Percentiles rank a stretch among this genome's conserved stretches.
Evolutionary conservation across 2,888 invertebrate genomes (phyloP).

Genomic region (Cistogaster globosa): DNA sequence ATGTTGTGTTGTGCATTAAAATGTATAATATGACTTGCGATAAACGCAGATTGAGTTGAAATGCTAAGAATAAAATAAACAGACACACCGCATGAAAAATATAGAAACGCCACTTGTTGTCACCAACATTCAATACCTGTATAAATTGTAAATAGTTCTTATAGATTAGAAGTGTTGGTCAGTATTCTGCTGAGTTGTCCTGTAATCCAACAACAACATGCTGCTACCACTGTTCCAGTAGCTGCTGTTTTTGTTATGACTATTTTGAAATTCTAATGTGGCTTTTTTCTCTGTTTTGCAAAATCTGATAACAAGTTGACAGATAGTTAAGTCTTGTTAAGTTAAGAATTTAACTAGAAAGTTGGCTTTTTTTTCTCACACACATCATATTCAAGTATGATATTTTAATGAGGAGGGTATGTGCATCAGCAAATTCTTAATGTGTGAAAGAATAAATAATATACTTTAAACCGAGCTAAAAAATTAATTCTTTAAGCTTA

Average conservation of each 20-base stretch:
- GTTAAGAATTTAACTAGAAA: constrained; percentile 68
- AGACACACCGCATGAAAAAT: background rate
- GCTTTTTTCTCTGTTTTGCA: constrained; percentile 40
- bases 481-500: too few relatives aligned
- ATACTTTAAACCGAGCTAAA: too few relatives aligned
- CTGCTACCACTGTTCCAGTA: constrained; percentile 3
- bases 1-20: constrained; percentile 62
- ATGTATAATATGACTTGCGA: constrained; percentile 65
- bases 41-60: constrained; percentile 55
- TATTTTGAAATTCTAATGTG: constrained; percentile 70
- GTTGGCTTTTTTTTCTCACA: constrained; percentile 51
- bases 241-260: constrained; percentile 37
- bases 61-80: constrained; percentile 28
- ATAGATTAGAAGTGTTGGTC: constrained; percentile 46
- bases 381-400: constrained; percentile 51
- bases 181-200: constrained; percentile 31
- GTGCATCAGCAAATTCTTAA: constrained; percentile 12
- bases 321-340: constrained; percentile 72
- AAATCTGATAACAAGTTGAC: constrained; percentile 70
- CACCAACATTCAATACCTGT: constrained; percentile 58
- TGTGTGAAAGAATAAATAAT: too few relatives aligned
- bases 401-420: constrained; percentile 19
- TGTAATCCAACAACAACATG: constrained; percentile 6
- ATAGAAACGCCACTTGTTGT: constrained; percentile 70
- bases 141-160: constrained; percentile 55